Evolutionary conservation across 2,888 invertebrate genomes (phyloP), one percentile per base, ranked within the genome.

Genomic region (Terebella lapidaria): DNA sequence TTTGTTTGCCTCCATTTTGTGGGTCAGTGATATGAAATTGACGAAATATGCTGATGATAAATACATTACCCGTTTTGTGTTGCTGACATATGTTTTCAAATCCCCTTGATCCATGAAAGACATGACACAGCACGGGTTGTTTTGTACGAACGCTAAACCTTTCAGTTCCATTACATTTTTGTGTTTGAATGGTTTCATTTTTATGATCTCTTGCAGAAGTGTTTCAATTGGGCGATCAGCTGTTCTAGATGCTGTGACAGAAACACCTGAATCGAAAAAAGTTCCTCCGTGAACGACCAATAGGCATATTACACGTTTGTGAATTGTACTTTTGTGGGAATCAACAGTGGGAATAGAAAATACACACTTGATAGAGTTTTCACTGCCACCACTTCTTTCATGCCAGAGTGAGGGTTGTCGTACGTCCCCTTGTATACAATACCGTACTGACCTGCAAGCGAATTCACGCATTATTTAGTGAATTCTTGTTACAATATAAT

Each of bases 101-200:
- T 81, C 80, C 28, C 81, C 81, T 55, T 76, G 71, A 27, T 67
- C 67, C 81, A 83, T 81, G 64, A 69, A 82, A 26, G 81, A 79
- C 30, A 78, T 75, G 30, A 82, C 74, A 60, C 80, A 77, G 5
- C 81, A 81, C 30, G 71, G 70, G 20, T 75, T 75, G 30, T 69
- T 66, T 1, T 71, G 65, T 22, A 74, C 72, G 54, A 77, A 73
- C 29, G 73, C 72, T n/a, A 82, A 74, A 25, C 80, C 81, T 4
- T 75, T 70, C 27, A 81, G 62, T 18, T 71, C 67, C 0, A 82
- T 65, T 2, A 82, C 79, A 65, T 82, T 80, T 18, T 71, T 70
- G 67, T 82, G 82, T 54, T 78, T 71, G 61, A 82, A 77, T 53
- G 77, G 75, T 57, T 76, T 74, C 81, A 81, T 81, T 18, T 30